phyloP scores from a whole-genome alignment of 1,140 invertebrate species.

The Drosophila bocki region DNA sequence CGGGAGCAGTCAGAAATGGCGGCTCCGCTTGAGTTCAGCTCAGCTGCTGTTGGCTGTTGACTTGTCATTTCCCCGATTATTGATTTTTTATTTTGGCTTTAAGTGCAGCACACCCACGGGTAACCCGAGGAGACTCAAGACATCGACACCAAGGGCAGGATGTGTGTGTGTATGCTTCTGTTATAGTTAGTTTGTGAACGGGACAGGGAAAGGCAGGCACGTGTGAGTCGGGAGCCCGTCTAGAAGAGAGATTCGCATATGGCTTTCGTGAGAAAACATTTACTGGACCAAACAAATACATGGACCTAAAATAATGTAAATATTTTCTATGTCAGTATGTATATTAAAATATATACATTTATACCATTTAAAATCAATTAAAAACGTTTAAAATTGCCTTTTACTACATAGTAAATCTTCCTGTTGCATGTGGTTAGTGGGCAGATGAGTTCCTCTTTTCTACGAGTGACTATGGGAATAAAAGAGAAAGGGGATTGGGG shows the following conservation, averaged over 20 bases:
- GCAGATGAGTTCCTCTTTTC: not conserved
- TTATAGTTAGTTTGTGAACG: not conserved
- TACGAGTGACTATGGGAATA: not conserved
- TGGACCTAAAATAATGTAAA: too few relatives aligned
- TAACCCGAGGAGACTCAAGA: conserved; percentile 58
- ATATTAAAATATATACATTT: not conserved
- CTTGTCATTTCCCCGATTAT: conserved; percentile 78
- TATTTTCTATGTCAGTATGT: not conserved
- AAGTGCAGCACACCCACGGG: conserved; percentile 72
- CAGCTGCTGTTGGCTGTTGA: conserved; percentile 66
- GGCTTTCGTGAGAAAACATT: conserved; percentile 14
- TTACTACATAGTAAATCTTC: not conserved
- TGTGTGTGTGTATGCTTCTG: not conserved
- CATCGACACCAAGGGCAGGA: conserved; percentile 50
- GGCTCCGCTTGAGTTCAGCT: conserved; percentile 44
- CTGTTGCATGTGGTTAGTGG: not conserved
- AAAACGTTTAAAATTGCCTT: not conserved
- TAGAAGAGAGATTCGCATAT: conserved; percentile 63
- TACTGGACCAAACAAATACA: not conserved
- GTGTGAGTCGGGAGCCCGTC: conserved; percentile 34
- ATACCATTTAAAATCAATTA: not conserved
- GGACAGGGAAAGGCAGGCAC: conserved; percentile 30
- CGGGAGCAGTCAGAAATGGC: conserved; percentile 53
- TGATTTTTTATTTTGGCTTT: conserved; percentile 74
- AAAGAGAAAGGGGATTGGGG: not conserved